These are phyloP conservation scores for Drosophila carrolli DNA, from an alignment of 1,140 invertebrate genomes.

Conservation along the genomic window DNA sequence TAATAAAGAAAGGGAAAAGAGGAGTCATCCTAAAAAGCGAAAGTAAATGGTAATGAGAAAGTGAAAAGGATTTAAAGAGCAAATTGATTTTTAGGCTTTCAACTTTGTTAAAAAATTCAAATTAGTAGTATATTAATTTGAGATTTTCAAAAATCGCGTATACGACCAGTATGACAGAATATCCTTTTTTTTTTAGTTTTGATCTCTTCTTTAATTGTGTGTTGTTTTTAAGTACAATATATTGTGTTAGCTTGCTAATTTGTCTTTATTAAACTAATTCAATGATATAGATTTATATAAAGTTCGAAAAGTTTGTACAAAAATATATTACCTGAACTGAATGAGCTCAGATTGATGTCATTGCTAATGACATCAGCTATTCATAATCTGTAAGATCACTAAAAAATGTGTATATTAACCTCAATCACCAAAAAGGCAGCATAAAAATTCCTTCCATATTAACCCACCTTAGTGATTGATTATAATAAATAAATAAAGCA, in stretches of 20 bases:
- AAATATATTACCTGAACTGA: background rate
- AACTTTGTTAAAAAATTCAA: too few species aligned
- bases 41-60: background rate
- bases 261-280: too few species aligned
- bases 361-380: background rate
- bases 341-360: background rate
- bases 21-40: conserved; percentile 14
- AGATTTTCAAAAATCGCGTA: too few species aligned
- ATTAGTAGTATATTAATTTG: too few species aligned
- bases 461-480: conserved; percentile 32
- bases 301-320: too few species aligned
- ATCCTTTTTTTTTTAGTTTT: too few species aligned
- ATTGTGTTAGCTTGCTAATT: too few species aligned
- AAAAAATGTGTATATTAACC: background rate
- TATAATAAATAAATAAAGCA: conserved; percentile 40
- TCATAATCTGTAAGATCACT: background rate
- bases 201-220: too few species aligned
- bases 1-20: background rate
- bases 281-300: too few species aligned
- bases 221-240: too few species aligned
- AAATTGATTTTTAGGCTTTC: too few species aligned
- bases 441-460: background rate
- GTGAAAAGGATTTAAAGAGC: conserved; percentile 10
- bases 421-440: background rate
- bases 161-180: too few species aligned